Evolutionary conservation across 2,113 vertebrate species (phyloP).

Genomic region (Tetrax tetrax): DNA sequence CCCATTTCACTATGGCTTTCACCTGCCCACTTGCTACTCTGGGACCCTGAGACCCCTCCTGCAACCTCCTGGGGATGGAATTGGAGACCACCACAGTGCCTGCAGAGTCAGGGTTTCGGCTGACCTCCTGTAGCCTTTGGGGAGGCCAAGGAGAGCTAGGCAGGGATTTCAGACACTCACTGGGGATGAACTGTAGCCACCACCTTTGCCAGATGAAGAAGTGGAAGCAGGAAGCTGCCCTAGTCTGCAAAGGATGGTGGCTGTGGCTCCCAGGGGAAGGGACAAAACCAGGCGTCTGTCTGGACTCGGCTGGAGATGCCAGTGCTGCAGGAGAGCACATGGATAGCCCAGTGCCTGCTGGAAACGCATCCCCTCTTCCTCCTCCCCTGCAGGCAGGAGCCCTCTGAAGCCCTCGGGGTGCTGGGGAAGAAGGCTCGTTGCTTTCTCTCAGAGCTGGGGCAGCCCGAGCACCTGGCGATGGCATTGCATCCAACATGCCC

Average conservation of each 20-base stretch:
- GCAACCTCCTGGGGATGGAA: background rate
- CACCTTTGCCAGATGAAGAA: background rate
- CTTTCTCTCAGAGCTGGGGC: background rate
- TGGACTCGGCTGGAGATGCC: background rate
- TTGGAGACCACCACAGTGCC: background rate
- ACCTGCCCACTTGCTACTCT: background rate
- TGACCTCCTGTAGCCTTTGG: background rate
- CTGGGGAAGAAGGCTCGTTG: background rate
- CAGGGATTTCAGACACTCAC: background rate
- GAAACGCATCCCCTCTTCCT: background rate
- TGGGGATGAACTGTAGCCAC: background rate
- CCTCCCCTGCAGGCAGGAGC: background rate
- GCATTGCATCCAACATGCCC: background rate
- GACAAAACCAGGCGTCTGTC: background rate
- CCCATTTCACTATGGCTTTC: background rate
- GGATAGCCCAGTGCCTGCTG: background rate
- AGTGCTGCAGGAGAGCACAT: background rate
- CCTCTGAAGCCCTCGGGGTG: background rate
- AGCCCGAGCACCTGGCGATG: background rate
- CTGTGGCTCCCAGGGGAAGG: background rate
- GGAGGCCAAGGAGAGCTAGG: background rate
- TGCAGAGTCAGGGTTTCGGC: background rate
- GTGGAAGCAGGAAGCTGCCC: background rate
- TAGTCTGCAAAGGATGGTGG: background rate
- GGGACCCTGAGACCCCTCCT: background rate